phyloP scores from a whole-genome alignment of 2,113 vertebrate species.

The Amazona guildingii region DNA sequence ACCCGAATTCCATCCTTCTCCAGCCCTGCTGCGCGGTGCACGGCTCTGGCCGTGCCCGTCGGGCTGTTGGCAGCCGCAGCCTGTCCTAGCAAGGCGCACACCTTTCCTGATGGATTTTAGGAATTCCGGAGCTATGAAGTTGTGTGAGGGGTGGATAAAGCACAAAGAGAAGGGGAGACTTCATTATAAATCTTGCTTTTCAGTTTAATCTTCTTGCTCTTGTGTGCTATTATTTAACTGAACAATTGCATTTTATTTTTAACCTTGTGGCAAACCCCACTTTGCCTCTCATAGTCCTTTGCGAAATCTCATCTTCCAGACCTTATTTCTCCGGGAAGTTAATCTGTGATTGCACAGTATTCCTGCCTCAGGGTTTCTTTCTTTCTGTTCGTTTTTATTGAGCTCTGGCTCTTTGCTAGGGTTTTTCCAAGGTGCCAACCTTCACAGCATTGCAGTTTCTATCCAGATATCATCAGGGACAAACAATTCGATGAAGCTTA shows the following conservation, averaged over 20 bases:
- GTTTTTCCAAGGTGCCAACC: background rate
- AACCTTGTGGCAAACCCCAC: background rate
- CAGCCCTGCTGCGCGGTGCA: background rate
- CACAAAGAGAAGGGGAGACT: background rate
- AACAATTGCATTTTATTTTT: background rate
- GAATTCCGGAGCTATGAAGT: background rate
- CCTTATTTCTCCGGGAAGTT: background rate
- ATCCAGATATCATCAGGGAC: background rate
- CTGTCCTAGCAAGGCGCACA: background rate
- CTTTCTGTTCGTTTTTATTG: background rate
- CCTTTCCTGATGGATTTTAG: background rate
- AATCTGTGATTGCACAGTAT: background rate
- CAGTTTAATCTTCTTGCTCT: rapidly evolving
- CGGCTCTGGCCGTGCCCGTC: background rate
- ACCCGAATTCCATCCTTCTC: background rate
- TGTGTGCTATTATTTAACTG: background rate
- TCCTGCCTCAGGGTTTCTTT: background rate
- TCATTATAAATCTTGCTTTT: background rate
- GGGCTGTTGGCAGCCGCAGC: background rate
- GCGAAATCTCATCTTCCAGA: background rate
- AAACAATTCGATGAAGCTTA: background rate
- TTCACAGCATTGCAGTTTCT: background rate
- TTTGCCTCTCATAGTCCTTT: background rate
- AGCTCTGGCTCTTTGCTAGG: background rate
- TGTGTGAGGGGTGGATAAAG: background rate